Evolutionary conservation across 2,113 vertebrate genomes (phyloP).

Genomic region (Puffinus mauretanicus): DNA sequence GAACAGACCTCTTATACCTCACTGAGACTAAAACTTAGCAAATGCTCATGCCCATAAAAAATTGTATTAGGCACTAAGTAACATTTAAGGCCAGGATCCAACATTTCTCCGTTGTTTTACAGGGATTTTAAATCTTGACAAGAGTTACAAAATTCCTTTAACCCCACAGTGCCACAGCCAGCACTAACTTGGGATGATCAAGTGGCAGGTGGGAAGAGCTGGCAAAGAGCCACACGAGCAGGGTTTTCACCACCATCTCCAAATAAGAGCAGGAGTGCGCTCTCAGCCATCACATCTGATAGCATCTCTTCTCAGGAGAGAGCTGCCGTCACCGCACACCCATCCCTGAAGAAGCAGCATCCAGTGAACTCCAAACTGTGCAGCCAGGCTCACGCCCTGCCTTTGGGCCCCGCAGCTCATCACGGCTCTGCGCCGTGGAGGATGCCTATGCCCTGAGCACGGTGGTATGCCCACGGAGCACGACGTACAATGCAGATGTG

Average conservation of each 20-base stretch:
- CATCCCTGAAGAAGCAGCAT: not conserved
- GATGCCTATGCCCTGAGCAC: not conserved
- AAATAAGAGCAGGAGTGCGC: not conserved
- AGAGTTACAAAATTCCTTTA: not conserved
- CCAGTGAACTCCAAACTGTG: not conserved
- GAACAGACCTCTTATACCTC: constrained; percentile 19
- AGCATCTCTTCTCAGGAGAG: not conserved
- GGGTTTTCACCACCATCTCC: not conserved
- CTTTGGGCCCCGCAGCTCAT: not conserved
- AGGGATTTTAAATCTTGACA: not conserved
- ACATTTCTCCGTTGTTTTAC: not conserved
- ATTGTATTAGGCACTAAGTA: constrained; percentile 30
- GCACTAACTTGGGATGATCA: not conserved
- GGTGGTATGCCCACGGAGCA: not conserved
- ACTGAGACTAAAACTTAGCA: constrained; percentile 57
- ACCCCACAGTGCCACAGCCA: not conserved
- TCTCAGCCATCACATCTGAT: not conserved
- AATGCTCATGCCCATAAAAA: constrained; percentile 15
- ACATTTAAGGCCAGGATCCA: constrained; percentile 9
- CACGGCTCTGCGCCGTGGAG: accelerated
- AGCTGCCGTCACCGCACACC: not conserved
- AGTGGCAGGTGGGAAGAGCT: not conserved
- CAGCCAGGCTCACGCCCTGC: not conserved
- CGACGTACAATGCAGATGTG: not conserved
- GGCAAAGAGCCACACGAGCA: not conserved